These are phyloP conservation scores for Drosophila mauritiana DNA, from an alignment of 1,140 invertebrate genomes.

Conservation along the genomic window DNA sequence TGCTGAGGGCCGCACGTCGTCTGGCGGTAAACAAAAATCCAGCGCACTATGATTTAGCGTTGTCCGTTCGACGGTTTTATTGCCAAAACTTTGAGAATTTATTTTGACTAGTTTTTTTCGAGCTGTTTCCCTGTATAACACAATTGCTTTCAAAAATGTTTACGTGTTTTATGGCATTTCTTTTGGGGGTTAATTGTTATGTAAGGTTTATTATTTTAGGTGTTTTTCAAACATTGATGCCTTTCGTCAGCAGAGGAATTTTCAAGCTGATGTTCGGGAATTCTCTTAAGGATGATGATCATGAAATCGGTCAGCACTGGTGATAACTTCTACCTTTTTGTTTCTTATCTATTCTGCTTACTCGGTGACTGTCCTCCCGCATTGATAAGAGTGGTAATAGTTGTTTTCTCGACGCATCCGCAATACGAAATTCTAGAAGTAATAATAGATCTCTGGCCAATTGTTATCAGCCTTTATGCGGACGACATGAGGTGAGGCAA, in stretches of 20 bases:
- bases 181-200: not conserved
- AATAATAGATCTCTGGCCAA: constrained; percentile 12
- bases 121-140: not conserved
- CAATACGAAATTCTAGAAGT: constrained; percentile 35
- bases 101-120: not conserved
- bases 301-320: constrained; percentile 1
- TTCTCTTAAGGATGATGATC: not conserved
- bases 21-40: constrained; percentile 35
- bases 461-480: constrained; percentile 22
- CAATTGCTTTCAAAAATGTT: not conserved
- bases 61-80: constrained; percentile 8
- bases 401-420: constrained; percentile 24
- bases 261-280: not conserved
- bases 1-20: constrained; percentile 34
- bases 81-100: constrained; percentile 1
- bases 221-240: not conserved
- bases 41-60: constrained; percentile 1
- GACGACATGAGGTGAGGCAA: constrained; percentile 32
- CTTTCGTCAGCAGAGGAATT: not conserved
- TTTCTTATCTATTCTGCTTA: constrained; percentile 1
- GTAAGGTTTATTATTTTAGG: not conserved
- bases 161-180: not conserved
- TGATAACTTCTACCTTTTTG: not conserved
- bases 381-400: constrained; percentile 29
- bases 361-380: constrained; percentile 10